phyloP scores from a whole-genome alignment of 2,888 invertebrate genomes.

The Amblyjoppa fuscipennis region DNA sequence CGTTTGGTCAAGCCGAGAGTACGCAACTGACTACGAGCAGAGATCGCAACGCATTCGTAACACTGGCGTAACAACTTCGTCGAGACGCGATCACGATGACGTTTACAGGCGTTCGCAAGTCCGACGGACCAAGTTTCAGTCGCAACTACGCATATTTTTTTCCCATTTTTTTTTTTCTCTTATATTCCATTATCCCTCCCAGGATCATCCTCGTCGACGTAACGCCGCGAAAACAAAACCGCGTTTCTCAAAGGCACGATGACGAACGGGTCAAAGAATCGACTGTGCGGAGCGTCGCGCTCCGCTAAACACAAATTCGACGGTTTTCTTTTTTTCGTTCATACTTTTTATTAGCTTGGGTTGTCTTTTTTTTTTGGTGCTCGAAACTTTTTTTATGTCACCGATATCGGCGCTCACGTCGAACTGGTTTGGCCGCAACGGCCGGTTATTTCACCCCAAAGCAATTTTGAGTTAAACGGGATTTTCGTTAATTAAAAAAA shows the following conservation, averaged over 20 bases:
- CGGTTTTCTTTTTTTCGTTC: slow-evolving; percentile 1
- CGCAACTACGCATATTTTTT: slow-evolving; percentile 31
- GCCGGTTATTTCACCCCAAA: background rate
- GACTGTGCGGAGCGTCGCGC: slow-evolving; percentile 34
- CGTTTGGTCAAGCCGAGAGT: slow-evolving; percentile 4
- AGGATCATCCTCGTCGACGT: slow-evolving; percentile 31
- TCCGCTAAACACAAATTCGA: slow-evolving; percentile 36
- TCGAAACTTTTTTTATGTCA: slow-evolving; percentile 15
- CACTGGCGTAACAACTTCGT: background rate
- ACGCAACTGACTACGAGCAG: background rate
- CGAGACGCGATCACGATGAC: slow-evolving; percentile 42
- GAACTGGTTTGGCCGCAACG: background rate
- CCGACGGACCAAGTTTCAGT: slow-evolving; percentile 49
- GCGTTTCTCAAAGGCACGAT: slow-evolving; percentile 76
- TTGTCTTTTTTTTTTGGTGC: slow-evolving; percentile 11
- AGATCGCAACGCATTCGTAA: slow-evolving; percentile 55
- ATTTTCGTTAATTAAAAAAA: background rate
- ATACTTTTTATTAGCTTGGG: background rate
- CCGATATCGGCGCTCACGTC: background rate
- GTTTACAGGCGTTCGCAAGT: slow-evolving; percentile 54
- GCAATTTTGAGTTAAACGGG: background rate
- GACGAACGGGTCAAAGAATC: slow-evolving; percentile 72
- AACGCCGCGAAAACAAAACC: slow-evolving; percentile 43
- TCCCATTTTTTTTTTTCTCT: slow-evolving; percentile 11
- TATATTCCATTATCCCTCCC: slow-evolving; percentile 28